phyloP scores from a whole-genome alignment of 2,888 invertebrate species.

The Lycia hirtaria region DNA sequence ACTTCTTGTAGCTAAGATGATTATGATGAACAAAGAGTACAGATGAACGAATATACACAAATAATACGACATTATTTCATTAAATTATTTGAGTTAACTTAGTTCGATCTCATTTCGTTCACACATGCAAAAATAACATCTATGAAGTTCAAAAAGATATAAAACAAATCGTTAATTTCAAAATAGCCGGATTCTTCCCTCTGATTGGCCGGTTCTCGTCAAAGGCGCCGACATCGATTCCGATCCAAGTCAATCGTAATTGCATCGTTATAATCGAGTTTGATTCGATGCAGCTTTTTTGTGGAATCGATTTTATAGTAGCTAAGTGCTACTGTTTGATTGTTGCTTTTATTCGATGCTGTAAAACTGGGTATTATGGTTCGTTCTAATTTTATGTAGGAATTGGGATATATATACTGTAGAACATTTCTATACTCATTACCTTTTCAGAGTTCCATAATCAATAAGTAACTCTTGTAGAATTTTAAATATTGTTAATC shows the following conservation, averaged over 20 bases:
- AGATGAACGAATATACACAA: too few relatives aligned
- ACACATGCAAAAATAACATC: background rate
- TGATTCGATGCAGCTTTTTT: conserved; percentile 52
- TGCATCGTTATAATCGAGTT: conserved; percentile 48
- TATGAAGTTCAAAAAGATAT: background rate
- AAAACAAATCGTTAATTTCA: conserved; percentile 1
- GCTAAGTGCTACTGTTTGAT: conserved; percentile 39
- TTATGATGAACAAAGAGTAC: too few relatives aligned
- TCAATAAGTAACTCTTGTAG: too few relatives aligned
- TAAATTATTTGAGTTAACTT: too few relatives aligned
- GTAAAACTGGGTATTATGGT: conserved; percentile 9
- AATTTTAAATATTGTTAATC: too few relatives aligned
- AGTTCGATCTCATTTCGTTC: too few relatives aligned
- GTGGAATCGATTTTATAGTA: conserved; percentile 40
- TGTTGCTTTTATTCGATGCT: conserved; percentile 10
- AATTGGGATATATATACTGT: background rate
- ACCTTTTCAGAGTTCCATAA: too few relatives aligned
- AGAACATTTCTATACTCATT: too few relatives aligned
- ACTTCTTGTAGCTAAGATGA: too few relatives aligned
- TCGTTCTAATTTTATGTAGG: background rate
- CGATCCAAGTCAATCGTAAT: conserved; percentile 55
- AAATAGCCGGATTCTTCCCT: conserved; percentile 22
- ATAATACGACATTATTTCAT: too few relatives aligned
- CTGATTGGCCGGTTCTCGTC: conserved; percentile 58
- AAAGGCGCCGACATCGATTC: conserved; percentile 62